These are phyloP conservation scores for Poeciliopsis paucimaculata DNA, from an alignment of 2,797 vertebrate genomes.

Conservation along the genomic window DNA sequence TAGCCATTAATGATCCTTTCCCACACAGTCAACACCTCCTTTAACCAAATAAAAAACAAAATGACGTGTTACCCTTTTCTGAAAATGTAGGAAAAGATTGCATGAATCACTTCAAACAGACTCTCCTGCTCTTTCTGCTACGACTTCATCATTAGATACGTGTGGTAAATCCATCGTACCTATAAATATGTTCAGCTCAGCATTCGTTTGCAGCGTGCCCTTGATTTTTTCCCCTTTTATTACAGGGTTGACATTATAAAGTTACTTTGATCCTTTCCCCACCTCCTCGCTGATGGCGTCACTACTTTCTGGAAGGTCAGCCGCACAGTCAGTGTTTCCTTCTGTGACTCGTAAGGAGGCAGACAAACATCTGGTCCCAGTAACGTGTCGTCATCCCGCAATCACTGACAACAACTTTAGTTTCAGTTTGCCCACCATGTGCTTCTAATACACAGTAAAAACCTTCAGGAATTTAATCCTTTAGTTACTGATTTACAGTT, in stretches of 20 bases:
- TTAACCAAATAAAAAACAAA: neutral
- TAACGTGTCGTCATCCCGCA: neutral
- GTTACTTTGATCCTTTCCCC: constrained; percentile 51
- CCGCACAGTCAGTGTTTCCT: constrained; percentile 55
- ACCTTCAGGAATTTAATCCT: neutral
- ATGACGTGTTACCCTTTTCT: neutral
- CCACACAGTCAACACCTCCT: neutral
- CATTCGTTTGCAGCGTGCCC: constrained; percentile 58
- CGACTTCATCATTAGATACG: constrained; percentile 46
- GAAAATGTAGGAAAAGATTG: neutral
- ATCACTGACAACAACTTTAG: neutral
- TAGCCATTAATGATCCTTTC: neutral
- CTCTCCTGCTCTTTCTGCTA: constrained; percentile 28
- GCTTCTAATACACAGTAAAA: neutral
- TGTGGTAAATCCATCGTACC: constrained; percentile 59
- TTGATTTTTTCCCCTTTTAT: constrained; percentile 64
- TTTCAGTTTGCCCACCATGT: neutral
- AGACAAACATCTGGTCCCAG: constrained; percentile 16
- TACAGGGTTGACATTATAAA: constrained; percentile 68
- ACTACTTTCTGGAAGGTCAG: constrained; percentile 43
- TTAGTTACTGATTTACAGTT: neutral
- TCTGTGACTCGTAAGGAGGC: constrained; percentile 23
- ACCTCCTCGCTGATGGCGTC: constrained; percentile 40
- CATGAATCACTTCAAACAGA: constrained; percentile 17
- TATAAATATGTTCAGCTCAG: constrained; percentile 47